Conservation (phyloP, 1,140 invertebrate genomes). For the Portunus trituberculatus region DNA sequence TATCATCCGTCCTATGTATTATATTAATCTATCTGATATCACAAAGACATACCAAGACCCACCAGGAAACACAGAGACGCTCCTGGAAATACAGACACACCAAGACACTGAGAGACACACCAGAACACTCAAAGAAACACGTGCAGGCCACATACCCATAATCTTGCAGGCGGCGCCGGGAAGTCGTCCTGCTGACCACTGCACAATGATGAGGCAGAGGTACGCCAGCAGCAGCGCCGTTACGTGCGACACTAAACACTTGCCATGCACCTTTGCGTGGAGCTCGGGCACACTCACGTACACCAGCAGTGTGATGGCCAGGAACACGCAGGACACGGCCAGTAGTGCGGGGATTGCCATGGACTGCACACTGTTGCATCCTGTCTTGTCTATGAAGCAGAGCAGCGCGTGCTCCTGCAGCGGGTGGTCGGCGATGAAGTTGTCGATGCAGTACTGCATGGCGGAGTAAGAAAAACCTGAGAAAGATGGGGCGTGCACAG, state of each 20-base stretch:
- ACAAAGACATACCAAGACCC: no score
- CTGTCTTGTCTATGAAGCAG: conserved; percentile 52
- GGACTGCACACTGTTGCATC: neutral
- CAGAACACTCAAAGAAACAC: neutral
- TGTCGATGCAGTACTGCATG: conserved; percentile 71
- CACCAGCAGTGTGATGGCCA: conserved; percentile 71
- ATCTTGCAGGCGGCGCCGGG: conserved; percentile 67
- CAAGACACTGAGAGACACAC: neutral
- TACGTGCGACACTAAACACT: conserved; percentile 74
- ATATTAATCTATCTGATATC: no score
- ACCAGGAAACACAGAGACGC: no score
- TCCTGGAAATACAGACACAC: neutral
- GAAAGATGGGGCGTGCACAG: conserved; percentile 49
- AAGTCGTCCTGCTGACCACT: conserved; percentile 53
- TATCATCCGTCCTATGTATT: no score
- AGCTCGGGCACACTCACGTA: conserved; percentile 74
- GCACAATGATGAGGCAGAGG: conserved; percentile 63
- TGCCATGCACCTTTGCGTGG: conserved; percentile 74
- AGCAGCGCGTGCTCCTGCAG: conserved; percentile 51
- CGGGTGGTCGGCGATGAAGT: conserved; percentile 43
- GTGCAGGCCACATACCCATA: conserved; percentile 60
- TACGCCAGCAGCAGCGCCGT: conserved; percentile 72
- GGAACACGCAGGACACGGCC: conserved; percentile 73
- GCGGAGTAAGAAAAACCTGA: conserved; percentile 17
- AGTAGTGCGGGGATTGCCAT: conserved; percentile 58